Conservation (phyloP, 2,797 vertebrate species). For the Cyclura pinguis region DNA sequence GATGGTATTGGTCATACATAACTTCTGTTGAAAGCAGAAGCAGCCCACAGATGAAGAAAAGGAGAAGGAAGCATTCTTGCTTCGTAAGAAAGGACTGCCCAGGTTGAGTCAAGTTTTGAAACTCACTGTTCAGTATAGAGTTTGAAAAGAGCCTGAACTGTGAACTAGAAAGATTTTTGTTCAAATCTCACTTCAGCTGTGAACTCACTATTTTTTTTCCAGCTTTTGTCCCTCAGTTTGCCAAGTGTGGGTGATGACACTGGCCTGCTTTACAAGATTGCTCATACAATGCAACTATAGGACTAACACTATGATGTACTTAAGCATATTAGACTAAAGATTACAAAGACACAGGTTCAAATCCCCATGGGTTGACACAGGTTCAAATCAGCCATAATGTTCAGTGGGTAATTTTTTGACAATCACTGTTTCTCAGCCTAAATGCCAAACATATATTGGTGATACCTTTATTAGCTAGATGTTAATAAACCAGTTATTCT, state of each 20-base stretch:
- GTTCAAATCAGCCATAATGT: not conserved
- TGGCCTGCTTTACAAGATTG: not conserved
- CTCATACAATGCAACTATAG: not conserved
- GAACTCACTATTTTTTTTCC: not conserved
- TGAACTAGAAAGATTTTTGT: not conserved
- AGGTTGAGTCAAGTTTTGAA: conserved; percentile 10
- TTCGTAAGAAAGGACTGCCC: conserved; percentile 7
- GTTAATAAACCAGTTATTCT: no score
- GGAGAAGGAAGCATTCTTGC: conserved; percentile 23
- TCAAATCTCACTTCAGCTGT: not conserved
- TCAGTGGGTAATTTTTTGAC: not conserved
- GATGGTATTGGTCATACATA: not conserved
- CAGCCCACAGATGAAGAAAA: conserved; percentile 30
- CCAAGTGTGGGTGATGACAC: not conserved
- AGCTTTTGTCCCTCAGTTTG: not conserved
- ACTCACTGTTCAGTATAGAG: not conserved
- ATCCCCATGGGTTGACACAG: not conserved
- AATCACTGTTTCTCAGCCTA: not conserved
- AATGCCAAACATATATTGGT: not conserved
- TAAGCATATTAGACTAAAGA: not conserved
- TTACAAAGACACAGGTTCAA: not conserved
- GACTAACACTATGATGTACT: not conserved
- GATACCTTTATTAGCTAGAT: not conserved
- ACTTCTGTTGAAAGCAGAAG: not conserved
- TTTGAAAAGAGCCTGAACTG: not conserved